Evolutionary conservation across 2,888 invertebrate species (phyloP), one percentile per base, ranked within the genome.

Genomic region (Lobophora halterata): DNA sequence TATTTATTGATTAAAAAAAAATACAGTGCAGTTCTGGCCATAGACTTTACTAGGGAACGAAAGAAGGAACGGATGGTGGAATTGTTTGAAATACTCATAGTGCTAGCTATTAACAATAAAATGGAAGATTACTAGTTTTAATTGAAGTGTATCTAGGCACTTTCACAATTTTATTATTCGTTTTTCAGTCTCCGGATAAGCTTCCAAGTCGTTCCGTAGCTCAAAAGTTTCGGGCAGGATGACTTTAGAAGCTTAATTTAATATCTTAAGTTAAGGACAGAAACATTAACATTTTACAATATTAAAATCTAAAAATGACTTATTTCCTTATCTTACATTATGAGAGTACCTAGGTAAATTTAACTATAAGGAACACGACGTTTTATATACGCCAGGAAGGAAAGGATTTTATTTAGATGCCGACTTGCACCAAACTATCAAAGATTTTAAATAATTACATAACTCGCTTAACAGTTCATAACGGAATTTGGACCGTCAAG

Each of bases 191-290:
- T 72, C 65, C 58, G 58, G 56, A 48, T 55, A 53, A 62, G 56
- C 58, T 58, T 52, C 59, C 39, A 52, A 65, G 80, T 78, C 83
- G 62, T 75, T 78, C 73, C 47, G 52, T 65, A 80, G 79, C 75
- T 71, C 80, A 81, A 83, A 79, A 32, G 31, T 14, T 64, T 80
- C 72, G 79, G 80, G 76, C 78, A 81, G 68, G 81, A 79, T 79
- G 83, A 85, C 85, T 55, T 32, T n/a, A 18, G 26, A 49, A 49
- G 52, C 30, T 48, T 32, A 39, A 44, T 35, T 56, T 52, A 60
- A 57, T 55, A 55, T 42, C 19, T 23, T 35, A 43, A 23, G 33
- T 14, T 5, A 42, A 43, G 33, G 21, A 34, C 36, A 32, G 26
- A 37, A 41, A 49, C 25, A 46, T 30, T 53, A 55, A 52, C 29